phyloP scores from a whole-genome alignment of 2,888 invertebrate species.

The Siphonodentalium dalli region DNA sequence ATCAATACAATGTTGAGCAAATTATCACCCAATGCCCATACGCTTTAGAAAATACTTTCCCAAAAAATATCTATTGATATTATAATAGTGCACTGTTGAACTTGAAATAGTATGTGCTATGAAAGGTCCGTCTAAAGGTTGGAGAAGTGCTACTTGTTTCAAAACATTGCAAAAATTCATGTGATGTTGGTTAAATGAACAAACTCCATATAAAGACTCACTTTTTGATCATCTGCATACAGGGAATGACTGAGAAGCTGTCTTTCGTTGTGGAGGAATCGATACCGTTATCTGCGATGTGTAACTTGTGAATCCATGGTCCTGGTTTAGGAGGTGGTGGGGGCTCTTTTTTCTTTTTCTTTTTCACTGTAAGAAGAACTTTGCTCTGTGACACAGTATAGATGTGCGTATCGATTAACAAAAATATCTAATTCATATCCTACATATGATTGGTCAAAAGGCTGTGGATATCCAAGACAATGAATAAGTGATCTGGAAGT shows the following conservation, averaged over 20 bases:
- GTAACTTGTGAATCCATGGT: slow-evolving; percentile 61
- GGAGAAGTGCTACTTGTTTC: neutral
- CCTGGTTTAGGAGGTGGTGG: slow-evolving; percentile 59
- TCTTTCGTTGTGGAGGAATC: slow-evolving; percentile 52
- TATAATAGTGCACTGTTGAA: neutral
- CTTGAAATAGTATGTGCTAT: neutral
- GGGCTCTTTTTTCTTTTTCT: slow-evolving; percentile 58
- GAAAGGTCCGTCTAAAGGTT: neutral
- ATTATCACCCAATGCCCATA: too few species aligned
- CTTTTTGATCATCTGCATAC: slow-evolving; percentile 58
- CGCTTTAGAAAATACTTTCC: too few species aligned
- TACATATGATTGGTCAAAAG: too few species aligned
- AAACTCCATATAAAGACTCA: slow-evolving; percentile 31
- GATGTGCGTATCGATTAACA: neutral
- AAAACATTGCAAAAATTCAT: neutral
- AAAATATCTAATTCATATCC: neutral
- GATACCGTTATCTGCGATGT: slow-evolving; percentile 64
- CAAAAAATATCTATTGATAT: neutral
- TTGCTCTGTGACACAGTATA: too few species aligned
- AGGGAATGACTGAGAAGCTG: slow-evolving; percentile 54
- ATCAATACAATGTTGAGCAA: too few species aligned
- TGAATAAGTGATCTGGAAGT: too few species aligned
- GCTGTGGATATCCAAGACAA: too few species aligned
- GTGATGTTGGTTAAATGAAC: neutral
- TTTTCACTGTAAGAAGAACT: too few species aligned